Percentiles rank a stretch among this genome's conserved stretches.
These are phyloP conservation scores for Hypanus sabinus DNA, from an alignment of 2,113 vertebrate genomes.

Conservation along the genomic window DNA sequence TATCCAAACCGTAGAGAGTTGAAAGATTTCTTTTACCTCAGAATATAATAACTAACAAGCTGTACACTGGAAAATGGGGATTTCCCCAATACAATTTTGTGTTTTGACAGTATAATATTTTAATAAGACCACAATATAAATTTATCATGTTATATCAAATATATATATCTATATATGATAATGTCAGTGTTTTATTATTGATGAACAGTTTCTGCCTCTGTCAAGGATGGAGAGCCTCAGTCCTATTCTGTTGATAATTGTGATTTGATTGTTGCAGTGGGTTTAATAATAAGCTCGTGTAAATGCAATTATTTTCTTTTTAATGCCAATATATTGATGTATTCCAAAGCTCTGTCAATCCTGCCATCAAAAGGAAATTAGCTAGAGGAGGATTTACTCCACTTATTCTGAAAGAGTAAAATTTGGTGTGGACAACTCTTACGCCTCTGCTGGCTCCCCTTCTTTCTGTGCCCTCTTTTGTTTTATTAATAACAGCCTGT, in stretches of 20 bases:
- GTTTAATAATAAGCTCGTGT: neutral
- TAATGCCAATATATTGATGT: neutral
- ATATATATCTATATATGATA: neutral
- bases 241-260: neutral
- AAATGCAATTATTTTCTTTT: neutral
- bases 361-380: neutral
- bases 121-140: conserved; percentile 6
- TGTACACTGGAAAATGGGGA: conserved; percentile 25
- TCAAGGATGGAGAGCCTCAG: neutral
- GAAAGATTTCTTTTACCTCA: conserved; percentile 8
- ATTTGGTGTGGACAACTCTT: neutral
- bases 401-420: neutral
- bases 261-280: conserved; percentile 25
- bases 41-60: neutral
- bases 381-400: neutral
- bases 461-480: neutral
- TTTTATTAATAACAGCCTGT: neutral
- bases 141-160: neutral
- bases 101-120: conserved; percentile 10
- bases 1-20: neutral
- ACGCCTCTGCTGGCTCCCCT: neutral
- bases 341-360: neutral
- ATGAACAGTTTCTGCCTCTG: neutral
- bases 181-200: neutral
- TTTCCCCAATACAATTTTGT: conserved; percentile 12